Evolutionary conservation across 23 tunicate genomes (phyloP).

Genomic region (Clavelina lepadiformis): DNA sequence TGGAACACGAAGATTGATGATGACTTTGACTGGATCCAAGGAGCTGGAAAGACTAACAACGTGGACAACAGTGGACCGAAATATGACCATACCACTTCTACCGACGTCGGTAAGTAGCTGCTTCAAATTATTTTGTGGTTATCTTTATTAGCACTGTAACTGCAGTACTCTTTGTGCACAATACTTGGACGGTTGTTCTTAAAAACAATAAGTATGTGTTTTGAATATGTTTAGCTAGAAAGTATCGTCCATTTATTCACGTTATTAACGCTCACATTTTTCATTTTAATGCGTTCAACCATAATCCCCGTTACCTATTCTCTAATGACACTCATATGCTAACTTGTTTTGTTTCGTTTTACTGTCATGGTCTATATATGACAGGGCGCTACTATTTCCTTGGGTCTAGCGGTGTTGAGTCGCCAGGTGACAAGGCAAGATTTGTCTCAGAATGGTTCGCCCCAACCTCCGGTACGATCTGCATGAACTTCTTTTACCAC

Average conservation of each 20-base stretch:
- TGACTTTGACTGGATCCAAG: constrained; percentile 44
- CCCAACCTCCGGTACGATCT: constrained; percentile 28
- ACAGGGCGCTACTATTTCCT: constrained; percentile 44
- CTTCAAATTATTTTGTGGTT: not conserved
- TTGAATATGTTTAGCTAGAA: too few species aligned
- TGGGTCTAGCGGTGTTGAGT: constrained; percentile 9
- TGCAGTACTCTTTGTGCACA: too few species aligned
- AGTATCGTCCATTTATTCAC: too few species aligned
- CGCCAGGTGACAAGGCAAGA: constrained; percentile 35
- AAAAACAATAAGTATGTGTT: too few species aligned
- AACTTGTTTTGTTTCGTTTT: not conserved
- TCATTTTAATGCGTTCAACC: too few species aligned
- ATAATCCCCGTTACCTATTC: too few species aligned
- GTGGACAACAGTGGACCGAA: constrained; percentile 38
- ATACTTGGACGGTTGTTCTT: too few species aligned
- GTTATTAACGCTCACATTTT: too few species aligned
- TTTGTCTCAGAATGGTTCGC: constrained; percentile 49
- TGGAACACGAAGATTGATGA: constrained; percentile 36
- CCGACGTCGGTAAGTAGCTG: constrained; percentile 8
- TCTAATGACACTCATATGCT: too few species aligned
- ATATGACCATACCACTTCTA: constrained; percentile 49
- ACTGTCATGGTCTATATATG: too few species aligned
- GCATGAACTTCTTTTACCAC: constrained; percentile 72
- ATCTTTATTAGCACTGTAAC: too few species aligned
- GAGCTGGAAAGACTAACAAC: constrained; percentile 25